A percentile compares a stretch with the other conserved stretches of the same genome.
Conservation (phyloP, 2,888 invertebrate genomes). For the Pimpla rufipes region DNA sequence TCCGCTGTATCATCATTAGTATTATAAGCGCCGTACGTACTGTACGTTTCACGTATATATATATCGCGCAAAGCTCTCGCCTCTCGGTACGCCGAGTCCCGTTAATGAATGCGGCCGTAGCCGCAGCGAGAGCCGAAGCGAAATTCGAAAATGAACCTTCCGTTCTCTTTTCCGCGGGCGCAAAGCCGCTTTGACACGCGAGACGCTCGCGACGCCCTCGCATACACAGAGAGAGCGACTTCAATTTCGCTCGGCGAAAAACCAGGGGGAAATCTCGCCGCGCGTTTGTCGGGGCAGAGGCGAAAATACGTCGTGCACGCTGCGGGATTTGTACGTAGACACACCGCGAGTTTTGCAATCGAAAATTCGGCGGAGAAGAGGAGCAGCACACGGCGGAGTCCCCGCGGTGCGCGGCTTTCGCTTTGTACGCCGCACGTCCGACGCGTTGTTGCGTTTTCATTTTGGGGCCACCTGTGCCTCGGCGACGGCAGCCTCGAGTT, state of each 20-base stretch:
- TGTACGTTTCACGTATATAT: no score
- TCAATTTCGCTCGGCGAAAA: constrained; percentile 47
- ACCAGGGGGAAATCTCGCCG: background rate
- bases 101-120: constrained; percentile 47
- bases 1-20: constrained; percentile 5
- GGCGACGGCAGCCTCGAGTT: background rate
- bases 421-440: constrained; percentile 17
- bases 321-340: no score
- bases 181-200: constrained; percentile 54
- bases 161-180: constrained; percentile 5
- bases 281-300: background rate
- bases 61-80: constrained; percentile 2
- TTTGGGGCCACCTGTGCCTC: constrained; percentile 11
- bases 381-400: background rate
- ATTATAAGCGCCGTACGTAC: background rate
- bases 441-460: constrained; percentile 4
- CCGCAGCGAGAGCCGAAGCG: constrained; percentile 14
- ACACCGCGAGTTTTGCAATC: constrained; percentile 2
- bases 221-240: constrained; percentile 13
- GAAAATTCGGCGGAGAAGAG: constrained; percentile 3
- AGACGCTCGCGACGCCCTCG: constrained; percentile 21
- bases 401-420: constrained; percentile 5
- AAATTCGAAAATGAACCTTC: constrained; percentile 39
- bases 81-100: background rate
- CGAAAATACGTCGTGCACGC: background rate